phyloP scores from a whole-genome alignment of 1,140 invertebrate species.

The Cydia fagiglandana region DNA sequence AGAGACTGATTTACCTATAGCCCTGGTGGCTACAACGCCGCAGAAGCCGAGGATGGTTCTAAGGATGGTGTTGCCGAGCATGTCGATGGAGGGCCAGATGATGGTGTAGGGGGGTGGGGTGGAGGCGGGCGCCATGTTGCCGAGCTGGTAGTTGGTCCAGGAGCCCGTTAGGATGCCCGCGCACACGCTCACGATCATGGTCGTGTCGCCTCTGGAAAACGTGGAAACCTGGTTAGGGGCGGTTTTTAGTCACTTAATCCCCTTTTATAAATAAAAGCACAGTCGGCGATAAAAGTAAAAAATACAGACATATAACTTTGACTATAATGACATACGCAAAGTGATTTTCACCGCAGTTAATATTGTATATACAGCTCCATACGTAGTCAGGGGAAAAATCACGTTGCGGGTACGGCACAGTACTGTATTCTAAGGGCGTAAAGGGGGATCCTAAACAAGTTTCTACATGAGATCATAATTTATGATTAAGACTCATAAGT shows the following conservation, averaged over 20 bases:
- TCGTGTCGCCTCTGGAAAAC: constrained; percentile 89
- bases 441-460: neutral
- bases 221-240: neutral
- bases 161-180: constrained; percentile 89
- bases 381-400: no score
- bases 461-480: neutral
- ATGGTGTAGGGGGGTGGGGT: constrained; percentile 85
- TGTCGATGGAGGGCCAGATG: constrained; percentile 87
- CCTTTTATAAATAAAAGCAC: no score
- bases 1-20: constrained; percentile 84
- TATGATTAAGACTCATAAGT: neutral
- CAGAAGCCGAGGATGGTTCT: constrained; percentile 87
- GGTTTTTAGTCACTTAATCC: no score
- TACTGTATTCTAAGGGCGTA: no score
- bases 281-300: no score
- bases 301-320: no score
- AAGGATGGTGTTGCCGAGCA: constrained; percentile 83
- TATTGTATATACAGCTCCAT: no score
- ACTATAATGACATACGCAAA: no score
- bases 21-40: constrained; percentile 84
- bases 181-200: constrained; percentile 89
- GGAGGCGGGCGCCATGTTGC: constrained; percentile 81
- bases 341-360: no score
- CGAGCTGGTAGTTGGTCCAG: constrained; percentile 91
- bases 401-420: no score